Conservation (phyloP, 2,797 vertebrate species). For the Parauchenoglanis punctatus region DNA sequence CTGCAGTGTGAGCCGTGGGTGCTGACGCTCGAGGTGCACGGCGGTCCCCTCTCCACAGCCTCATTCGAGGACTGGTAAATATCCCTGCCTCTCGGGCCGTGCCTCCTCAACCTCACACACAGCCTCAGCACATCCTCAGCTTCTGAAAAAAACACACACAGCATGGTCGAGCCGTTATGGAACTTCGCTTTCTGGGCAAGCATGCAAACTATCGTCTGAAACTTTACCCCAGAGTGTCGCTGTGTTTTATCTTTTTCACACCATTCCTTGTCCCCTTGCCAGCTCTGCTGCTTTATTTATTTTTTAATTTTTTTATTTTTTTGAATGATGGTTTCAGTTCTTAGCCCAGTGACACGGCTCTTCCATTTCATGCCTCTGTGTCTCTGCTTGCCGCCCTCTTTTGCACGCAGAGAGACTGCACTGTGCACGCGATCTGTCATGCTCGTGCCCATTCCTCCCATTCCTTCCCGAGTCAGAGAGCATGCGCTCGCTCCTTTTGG, state of each 20-base stretch:
- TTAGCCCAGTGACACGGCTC: slow-evolving; percentile 7
- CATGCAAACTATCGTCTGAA: slow-evolving; percentile 43
- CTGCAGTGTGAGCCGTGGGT: slow-evolving; percentile 63
- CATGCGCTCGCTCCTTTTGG: slow-evolving; percentile 8
- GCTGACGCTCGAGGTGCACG: slow-evolving; percentile 55
- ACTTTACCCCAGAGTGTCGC: slow-evolving; percentile 20
- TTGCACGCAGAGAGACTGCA: slow-evolving; percentile 14
- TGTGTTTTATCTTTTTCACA: slow-evolving; percentile 22
- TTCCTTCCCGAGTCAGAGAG: slow-evolving; percentile 6
- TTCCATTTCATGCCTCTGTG: slow-evolving; percentile 34
- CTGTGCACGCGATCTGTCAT: slow-evolving; percentile 33
- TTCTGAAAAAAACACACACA: slow-evolving; percentile 9
- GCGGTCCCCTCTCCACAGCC: slow-evolving; percentile 45
- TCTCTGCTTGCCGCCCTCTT: slow-evolving; percentile 27
- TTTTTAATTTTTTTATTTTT: too few relatives aligned
- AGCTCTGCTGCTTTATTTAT: neutral
- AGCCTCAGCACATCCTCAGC: slow-evolving; percentile 34
- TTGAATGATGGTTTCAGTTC: slow-evolving; percentile 7
- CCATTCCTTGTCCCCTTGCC: slow-evolving; percentile 2
- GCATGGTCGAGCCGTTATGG: slow-evolving; percentile 31
- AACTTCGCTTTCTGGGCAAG: slow-evolving; percentile 37
- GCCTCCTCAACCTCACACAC: slow-evolving; percentile 37
- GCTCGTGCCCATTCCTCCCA: neutral
- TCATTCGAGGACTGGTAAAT: slow-evolving; percentile 60
- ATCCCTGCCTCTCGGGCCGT: slow-evolving; percentile 46